Evolutionary conservation across 2,888 invertebrate species (phyloP), one percentile per base, ranked within the genome.

Genomic region (Imbricaverruca yamaguchii): DNA sequence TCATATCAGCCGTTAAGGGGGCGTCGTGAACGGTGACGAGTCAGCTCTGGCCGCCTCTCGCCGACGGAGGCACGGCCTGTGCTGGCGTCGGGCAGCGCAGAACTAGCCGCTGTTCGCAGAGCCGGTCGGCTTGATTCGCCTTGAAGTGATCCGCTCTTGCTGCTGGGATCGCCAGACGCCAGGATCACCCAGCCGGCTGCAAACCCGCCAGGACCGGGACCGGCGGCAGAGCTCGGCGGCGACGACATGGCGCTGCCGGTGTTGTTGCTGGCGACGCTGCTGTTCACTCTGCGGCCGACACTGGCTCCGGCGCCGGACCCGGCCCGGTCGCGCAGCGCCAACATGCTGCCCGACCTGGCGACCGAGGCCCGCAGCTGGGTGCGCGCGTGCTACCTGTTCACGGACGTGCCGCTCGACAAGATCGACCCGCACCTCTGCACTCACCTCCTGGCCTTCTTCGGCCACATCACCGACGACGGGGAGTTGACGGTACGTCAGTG

Each of bases 331-430:
- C 61, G 61, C 12, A 61, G 12, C 12, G 13, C 61, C 7, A 61
- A 61, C 61, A 13, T 8, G 61, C 61, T 61, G 61, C 7, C 13
- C 18, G 13, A 13, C 2, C 61, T 8, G 15, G 15, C 61, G 18
- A 18, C 61, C 9, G 65, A 23, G 23, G 65, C 74, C 10, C 74
- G 74, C 53, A 21, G 57, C 13, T 79, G 79, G 79, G 18, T 79
- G 57, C 79, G 79, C n/a, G 79, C 79, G 23, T 79, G 79, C 25
- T 79, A 79, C 59, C 56, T 79, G 2, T 57, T 8, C 15, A 53
- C 15, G 10, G 53, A 15, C 9, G 23, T 79, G 23, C 56, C 56
- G 23, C 10, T 57, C 0, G 23, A 23, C 57, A 53, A 23, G 79
- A 8, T 79, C 13, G 79, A 79, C 13, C 57, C 79, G 6, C 3